phyloP scores from a whole-genome alignment of 2,113 vertebrate species.

The Hystrix brachyura region DNA sequence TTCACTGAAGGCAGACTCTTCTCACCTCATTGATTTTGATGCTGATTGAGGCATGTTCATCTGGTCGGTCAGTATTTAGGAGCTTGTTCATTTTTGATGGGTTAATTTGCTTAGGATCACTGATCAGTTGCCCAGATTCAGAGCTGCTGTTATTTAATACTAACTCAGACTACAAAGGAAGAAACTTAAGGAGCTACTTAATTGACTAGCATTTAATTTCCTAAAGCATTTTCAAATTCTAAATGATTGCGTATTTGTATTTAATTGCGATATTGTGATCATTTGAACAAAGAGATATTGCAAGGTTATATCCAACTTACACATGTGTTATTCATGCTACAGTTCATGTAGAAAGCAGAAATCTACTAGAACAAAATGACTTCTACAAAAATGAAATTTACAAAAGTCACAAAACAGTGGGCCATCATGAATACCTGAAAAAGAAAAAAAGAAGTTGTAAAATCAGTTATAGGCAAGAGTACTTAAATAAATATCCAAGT shows the following conservation, averaged over 20 bases:
- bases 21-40: slow-evolving; percentile 83
- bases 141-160: slow-evolving; percentile 36
- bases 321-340: background rate
- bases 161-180: background rate
- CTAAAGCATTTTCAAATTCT: background rate
- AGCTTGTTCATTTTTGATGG: slow-evolving; percentile 77
- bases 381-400: background rate
- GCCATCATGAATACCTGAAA: background rate
- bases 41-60: slow-evolving; percentile 80
- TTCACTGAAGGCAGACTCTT: slow-evolving; percentile 76
- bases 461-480: background rate
- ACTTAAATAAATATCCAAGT: background rate
- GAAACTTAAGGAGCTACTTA: background rate
- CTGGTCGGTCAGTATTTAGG: slow-evolving; percentile 69
- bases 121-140: slow-evolving; percentile 67
- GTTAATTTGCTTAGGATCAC: slow-evolving; percentile 79
- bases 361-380: background rate
- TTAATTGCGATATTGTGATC: background rate
- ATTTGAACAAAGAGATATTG: background rate
- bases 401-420: background rate
- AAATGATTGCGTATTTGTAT: slow-evolving; percentile 15
- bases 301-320: background rate
- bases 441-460: background rate
- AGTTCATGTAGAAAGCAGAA: background rate
- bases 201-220: background rate